These are phyloP conservation scores for Centropus bengalensis DNA, from an alignment of 2,113 vertebrate genomes.

Conservation along the genomic window DNA sequence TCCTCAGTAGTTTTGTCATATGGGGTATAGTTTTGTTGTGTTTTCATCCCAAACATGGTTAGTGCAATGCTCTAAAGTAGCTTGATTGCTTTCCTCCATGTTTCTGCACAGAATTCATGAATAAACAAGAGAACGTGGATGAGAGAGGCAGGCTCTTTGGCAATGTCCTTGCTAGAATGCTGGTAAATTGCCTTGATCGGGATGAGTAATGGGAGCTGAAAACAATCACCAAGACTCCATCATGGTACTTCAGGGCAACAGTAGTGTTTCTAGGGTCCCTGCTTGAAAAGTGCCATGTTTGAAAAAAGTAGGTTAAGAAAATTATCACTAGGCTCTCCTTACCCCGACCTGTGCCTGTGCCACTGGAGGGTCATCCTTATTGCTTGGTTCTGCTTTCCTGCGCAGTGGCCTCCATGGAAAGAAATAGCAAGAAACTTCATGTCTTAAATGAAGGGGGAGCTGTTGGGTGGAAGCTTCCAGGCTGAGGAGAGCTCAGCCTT, in stretches of 20 bases:
- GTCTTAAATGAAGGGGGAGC: background rate
- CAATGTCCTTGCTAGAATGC: background rate
- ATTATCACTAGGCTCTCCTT: background rate
- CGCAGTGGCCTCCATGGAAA: background rate
- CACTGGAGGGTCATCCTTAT: background rate
- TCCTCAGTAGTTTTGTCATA: background rate
- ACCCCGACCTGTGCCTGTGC: background rate
- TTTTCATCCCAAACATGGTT: background rate
- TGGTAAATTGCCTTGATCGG: background rate
- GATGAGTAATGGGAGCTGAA: background rate
- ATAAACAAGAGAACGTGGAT: background rate
- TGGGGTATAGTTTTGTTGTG: background rate
- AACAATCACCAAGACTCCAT: background rate
- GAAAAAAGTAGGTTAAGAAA: slow-evolving; percentile 38
- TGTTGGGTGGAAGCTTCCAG: background rate
- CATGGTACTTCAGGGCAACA: background rate
- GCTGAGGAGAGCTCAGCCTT: background rate
- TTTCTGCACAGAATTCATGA: background rate
- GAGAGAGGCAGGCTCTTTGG: background rate
- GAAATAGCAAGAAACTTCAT: background rate
- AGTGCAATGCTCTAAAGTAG: background rate
- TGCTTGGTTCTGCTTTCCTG: background rate
- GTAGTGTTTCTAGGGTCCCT: background rate
- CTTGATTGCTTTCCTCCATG: background rate
- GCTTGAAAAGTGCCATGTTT: background rate